phyloP scores from a whole-genome alignment of 2,797 vertebrate genomes.

The Falco concolor region DNA sequence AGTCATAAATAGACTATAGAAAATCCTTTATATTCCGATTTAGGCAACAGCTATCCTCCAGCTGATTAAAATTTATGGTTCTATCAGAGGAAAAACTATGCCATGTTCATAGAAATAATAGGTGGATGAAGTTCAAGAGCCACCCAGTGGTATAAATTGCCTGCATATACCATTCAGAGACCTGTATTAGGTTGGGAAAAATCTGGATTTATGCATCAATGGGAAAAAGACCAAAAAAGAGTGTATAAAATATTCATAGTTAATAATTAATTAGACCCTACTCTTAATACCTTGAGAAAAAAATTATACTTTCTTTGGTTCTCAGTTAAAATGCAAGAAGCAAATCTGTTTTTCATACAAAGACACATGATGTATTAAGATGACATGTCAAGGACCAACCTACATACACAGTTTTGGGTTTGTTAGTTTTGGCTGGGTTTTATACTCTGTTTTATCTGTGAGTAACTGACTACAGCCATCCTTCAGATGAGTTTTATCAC shows the following conservation, averaged over 20 bases:
- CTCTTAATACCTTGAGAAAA: not conserved
- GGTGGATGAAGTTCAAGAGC: not conserved
- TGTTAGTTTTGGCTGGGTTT: not conserved
- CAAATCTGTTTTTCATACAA: not conserved
- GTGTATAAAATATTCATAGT: not conserved
- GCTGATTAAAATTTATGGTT: not conserved
- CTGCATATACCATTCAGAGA: not conserved
- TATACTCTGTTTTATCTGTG: not conserved
- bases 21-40: not conserved
- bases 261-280: not conserved
- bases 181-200: not conserved
- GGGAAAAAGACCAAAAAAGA: not conserved
- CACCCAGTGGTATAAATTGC: not conserved
- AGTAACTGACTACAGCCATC: not conserved
- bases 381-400: not conserved
- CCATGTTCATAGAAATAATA: not conserved
- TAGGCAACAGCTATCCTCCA: not conserved
- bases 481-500: not conserved
- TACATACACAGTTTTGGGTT: not conserved
- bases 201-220: not conserved
- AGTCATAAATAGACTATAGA: not conserved
- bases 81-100: not conserved
- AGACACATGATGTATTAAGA: not conserved
- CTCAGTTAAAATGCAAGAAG: not conserved
- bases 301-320: not conserved